These are phyloP conservation scores for Coremacera marginata DNA, from an alignment of 2,888 invertebrate genomes.

Conservation along the genomic window DNA sequence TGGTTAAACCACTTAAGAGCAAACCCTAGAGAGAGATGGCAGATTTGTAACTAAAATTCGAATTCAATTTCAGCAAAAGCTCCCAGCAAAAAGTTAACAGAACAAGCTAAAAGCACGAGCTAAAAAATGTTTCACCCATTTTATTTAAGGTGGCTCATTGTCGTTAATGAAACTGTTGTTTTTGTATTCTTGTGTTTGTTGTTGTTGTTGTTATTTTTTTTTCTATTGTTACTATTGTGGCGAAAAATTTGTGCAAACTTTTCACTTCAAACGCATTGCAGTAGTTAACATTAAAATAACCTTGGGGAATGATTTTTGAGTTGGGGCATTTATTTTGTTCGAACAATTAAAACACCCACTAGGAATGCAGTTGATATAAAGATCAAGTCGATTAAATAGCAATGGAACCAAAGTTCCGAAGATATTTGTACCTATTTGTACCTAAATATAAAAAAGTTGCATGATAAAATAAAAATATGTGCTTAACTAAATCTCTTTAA, in stretches of 20 bases:
- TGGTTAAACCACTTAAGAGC: too few species aligned
- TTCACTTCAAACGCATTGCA: constrained; percentile 6
- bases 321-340: neutral
- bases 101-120: too few species aligned
- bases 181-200: neutral
- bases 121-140: too few species aligned
- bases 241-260: constrained; percentile 5
- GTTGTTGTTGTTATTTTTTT: neutral
- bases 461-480: neutral
- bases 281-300: constrained; percentile 3
- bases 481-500: neutral
- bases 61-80: too few species aligned
- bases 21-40: too few species aligned
- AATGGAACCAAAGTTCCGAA: neutral
- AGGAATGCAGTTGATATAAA: neutral
- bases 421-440: too few species aligned
- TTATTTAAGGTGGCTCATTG: too few species aligned
- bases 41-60: too few species aligned
- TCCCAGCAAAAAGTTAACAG: too few species aligned
- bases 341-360: neutral
- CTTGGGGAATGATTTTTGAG: neutral
- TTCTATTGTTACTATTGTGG: neutral
- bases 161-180: neutral
- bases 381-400: neutral
- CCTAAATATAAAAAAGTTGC: neutral